phyloP scores from a whole-genome alignment of 2,888 invertebrate species.

The Rutpela maculata region DNA sequence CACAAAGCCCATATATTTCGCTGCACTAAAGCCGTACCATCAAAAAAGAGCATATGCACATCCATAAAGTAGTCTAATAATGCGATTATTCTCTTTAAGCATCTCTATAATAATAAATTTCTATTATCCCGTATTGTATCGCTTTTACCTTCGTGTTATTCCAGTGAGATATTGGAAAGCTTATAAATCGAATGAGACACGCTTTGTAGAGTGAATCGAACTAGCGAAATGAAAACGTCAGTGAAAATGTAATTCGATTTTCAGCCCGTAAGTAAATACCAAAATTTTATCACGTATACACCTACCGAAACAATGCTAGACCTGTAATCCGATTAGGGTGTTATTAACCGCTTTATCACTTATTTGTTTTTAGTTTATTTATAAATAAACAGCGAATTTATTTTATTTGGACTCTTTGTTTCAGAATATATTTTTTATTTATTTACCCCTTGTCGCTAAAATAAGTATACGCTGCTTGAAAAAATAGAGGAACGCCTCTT shows the following conservation, averaged over 20 bases:
- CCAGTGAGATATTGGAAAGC: constrained; percentile 36
- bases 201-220: constrained; percentile 30
- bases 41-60: constrained; percentile 10
- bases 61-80: constrained; percentile 11
- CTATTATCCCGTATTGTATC: constrained; percentile 37
- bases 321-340: neutral
- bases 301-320: constrained; percentile 16
- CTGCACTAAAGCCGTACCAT: neutral
- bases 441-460: no score
- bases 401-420: no score
- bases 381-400: neutral
- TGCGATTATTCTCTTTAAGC: constrained; percentile 29
- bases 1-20: neutral
- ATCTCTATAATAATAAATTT: constrained; percentile 38
- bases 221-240: constrained; percentile 48
- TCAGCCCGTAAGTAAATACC: constrained; percentile 40
- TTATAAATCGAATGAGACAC: constrained; percentile 43
- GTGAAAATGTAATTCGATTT: constrained; percentile 47
- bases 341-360: constrained; percentile 21
- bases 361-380: constrained; percentile 16
- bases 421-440: no score
- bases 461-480: no score
- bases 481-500: no score
- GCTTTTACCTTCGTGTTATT: constrained; percentile 26
- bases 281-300: constrained; percentile 46